phyloP scores from a whole-genome alignment of 1,140 invertebrate genomes.

The Ceratina calcarata region DNA sequence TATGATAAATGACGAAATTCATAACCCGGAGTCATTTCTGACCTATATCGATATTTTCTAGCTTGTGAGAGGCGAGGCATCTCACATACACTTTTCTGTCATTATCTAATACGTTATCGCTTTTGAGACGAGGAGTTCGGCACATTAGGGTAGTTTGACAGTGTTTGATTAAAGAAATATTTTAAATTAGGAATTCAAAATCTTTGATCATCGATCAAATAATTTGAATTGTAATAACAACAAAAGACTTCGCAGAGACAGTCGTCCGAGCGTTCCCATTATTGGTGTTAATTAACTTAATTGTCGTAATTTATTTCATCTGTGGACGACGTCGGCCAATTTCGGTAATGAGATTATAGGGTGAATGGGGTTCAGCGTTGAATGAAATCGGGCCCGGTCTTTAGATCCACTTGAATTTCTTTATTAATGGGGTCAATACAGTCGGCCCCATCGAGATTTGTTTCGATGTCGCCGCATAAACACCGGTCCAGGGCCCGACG shows the following conservation, averaged over 20 bases:
- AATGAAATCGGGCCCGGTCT: background rate
- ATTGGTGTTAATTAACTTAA: slow-evolving; percentile 6
- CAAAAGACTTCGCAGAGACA: background rate
- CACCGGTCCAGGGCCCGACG: background rate
- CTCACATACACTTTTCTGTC: too few species aligned
- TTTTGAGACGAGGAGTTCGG: too few species aligned
- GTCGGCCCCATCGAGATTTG: slow-evolving; percentile 39
- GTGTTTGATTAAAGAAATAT: too few species aligned
- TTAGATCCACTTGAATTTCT: slow-evolving; percentile 6
- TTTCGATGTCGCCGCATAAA: slow-evolving; percentile 28
- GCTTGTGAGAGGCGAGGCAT: too few species aligned
- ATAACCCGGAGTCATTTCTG: too few species aligned
- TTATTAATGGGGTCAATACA: slow-evolving; percentile 49
- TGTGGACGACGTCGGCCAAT: background rate
- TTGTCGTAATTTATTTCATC: slow-evolving; percentile 4
- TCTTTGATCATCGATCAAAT: too few species aligned
- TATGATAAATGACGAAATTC: too few species aligned
- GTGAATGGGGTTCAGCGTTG: slow-evolving; percentile 1
- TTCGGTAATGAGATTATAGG: slow-evolving; percentile 5
- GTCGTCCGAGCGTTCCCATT: background rate
- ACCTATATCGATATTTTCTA: too few species aligned
- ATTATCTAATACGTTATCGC: too few species aligned
- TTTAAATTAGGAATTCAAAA: too few species aligned
- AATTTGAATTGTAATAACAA: background rate
- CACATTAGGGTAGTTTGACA: too few species aligned